Evolutionary conservation across 2,113 vertebrate species (phyloP).

Genomic region (Eulemur rufifrons): DNA sequence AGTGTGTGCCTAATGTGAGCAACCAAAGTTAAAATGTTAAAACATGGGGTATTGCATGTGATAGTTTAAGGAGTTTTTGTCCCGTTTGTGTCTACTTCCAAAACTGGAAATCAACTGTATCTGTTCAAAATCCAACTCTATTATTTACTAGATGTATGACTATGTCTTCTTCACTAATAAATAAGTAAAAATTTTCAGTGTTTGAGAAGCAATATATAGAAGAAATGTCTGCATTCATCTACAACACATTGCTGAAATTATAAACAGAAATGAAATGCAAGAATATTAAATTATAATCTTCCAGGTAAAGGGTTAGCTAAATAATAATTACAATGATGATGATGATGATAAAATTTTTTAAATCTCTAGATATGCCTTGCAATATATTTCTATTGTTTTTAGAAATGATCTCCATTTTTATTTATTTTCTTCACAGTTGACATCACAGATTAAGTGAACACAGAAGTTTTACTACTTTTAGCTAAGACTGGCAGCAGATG

Average conservation of each 20-base stretch:
- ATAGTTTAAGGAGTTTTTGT: not conserved
- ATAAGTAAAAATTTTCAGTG: not conserved
- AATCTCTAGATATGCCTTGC: not conserved
- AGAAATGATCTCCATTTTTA: not conserved
- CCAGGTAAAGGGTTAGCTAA: not conserved
- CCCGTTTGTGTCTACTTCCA: not conserved
- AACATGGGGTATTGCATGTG: not conserved
- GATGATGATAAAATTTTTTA: not conserved
- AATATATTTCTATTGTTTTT: constrained; percentile 9
- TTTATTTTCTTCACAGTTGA: not conserved
- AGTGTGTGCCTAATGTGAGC: not conserved
- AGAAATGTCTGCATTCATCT: not conserved
- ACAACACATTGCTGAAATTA: not conserved
- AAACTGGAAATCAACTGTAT: not conserved
- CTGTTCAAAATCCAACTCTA: constrained; percentile 1
- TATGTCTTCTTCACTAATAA: constrained; percentile 20
- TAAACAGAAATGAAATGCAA: constrained; percentile 7
- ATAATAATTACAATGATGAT: not conserved
- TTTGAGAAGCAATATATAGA: not conserved
- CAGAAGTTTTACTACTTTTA: constrained; percentile 4
- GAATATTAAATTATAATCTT: constrained; percentile 9
- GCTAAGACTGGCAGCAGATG: not conserved
- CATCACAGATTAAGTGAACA: not conserved
- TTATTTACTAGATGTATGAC: not conserved
- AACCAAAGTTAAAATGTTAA: not conserved